A percentile compares a stretch with the other conserved stretches of the same genome.
phyloP scores from a whole-genome alignment of 2,888 invertebrate genomes.

The Busseola fusca region DNA sequence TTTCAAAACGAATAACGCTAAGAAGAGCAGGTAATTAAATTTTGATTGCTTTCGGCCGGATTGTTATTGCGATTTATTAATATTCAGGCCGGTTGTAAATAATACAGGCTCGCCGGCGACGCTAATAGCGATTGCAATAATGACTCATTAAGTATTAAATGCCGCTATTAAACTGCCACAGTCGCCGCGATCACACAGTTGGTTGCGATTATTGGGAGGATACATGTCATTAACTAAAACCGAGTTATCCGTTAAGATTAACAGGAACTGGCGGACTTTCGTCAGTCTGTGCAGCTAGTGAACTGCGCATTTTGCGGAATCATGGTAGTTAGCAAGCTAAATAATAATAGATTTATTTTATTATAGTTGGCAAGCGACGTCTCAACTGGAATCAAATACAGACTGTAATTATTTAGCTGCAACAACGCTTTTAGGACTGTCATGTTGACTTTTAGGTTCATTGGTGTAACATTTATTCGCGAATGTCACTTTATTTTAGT shows the following conservation, averaged over 20 bases:
- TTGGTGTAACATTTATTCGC: conserved; percentile 12
- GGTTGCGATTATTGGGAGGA: conserved; percentile 51
- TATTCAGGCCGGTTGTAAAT: conserved; percentile 80
- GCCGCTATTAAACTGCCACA: conserved; percentile 73
- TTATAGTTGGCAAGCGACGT: conserved; percentile 44
- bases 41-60: conserved; percentile 82
- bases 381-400: conserved; percentile 46
- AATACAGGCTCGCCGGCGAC: conserved; percentile 73
- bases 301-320: conserved; percentile 32
- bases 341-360: conserved; percentile 53
- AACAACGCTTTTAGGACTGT: conserved; percentile 34
- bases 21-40: conserved; percentile 83
- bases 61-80: conserved; percentile 84
- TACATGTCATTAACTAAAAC: conserved; percentile 46
- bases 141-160: conserved; percentile 83
- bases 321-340: conserved; percentile 51
- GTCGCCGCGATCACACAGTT: conserved; percentile 47
- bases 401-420: conserved; percentile 42
- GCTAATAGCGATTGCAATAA: conserved; percentile 82
- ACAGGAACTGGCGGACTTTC: conserved; percentile 20
- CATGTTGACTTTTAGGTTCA: conserved; percentile 28
- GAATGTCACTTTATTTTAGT: conserved; percentile 1
- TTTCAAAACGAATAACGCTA: conserved; percentile 71
- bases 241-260: conserved; percentile 33
- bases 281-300: conserved; percentile 1